Conservation (phyloP, 2,888 invertebrate species). For the Cenopis cana region DNA sequence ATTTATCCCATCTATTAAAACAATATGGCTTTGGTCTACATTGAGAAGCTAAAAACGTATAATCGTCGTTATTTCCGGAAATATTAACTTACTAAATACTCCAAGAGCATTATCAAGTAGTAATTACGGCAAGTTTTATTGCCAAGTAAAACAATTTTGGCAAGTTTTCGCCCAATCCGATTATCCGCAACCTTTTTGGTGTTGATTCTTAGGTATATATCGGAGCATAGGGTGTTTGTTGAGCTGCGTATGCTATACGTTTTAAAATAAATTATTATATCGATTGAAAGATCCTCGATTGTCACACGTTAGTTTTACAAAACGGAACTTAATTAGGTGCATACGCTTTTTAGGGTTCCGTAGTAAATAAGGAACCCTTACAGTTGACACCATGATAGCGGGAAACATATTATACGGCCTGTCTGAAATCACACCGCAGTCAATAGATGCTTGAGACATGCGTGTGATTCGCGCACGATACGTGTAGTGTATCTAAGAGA, state of each 20-base stretch:
- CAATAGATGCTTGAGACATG: no score
- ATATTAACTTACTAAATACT: not conserved
- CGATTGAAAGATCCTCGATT: no score
- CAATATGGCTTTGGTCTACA: not conserved
- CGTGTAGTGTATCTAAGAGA: no score
- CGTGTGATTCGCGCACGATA: no score
- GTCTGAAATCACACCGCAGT: no score
- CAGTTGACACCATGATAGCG: no score
- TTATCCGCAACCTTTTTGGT: constrained; percentile 28
- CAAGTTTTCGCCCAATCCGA: constrained; percentile 31
- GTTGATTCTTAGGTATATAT: constrained; percentile 7
- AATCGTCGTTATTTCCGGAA: not conserved
- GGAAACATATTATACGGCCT: no score
- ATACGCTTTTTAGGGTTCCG: no score
- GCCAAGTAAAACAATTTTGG: constrained; percentile 30
- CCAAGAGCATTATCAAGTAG: constrained; percentile 15
- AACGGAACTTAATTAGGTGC: no score
- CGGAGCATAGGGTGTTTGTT: not conserved
- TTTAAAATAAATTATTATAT: not conserved
- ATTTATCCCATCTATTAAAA: no score
- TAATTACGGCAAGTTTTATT: constrained; percentile 25
- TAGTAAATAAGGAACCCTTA: no score
- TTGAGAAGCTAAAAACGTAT: not conserved
- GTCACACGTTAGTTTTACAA: no score
- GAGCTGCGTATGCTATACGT: not conserved